Evolutionary conservation across 2,888 invertebrate species (phyloP).

Genomic region (Folsomia manolachei): DNA sequence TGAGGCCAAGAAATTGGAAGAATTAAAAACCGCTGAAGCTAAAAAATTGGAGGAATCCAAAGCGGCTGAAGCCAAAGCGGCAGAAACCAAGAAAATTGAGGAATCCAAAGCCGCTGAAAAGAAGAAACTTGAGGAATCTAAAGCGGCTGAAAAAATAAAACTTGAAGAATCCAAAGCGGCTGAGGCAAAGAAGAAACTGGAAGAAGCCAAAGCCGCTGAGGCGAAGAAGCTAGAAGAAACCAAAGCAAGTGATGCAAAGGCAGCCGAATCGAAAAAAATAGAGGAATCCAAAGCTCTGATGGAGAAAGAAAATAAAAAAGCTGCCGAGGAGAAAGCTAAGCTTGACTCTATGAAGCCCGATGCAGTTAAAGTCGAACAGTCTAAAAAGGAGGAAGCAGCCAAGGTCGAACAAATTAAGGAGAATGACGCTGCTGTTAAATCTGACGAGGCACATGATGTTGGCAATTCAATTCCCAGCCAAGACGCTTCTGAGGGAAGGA

Average conservation of each 20-base stretch:
- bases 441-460: not conserved
- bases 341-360: conserved; percentile 23
- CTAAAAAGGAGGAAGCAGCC: no score
- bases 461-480: not conserved
- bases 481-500: not conserved
- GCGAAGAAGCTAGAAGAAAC: not conserved
- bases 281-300: conserved; percentile 20
- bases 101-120: conserved; percentile 12
- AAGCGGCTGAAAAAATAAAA: conserved; percentile 9
- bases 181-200: conserved; percentile 2
- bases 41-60: conserved; percentile 46
- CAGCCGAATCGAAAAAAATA: conserved; percentile 32
- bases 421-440: conserved; percentile 20
- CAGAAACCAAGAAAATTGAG: conserved; percentile 5
- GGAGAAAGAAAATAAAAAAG: conserved; percentile 33
- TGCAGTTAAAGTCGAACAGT: no score
- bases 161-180: conserved; percentile 25
- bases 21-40: conserved; percentile 51
- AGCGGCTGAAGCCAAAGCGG: conserved; percentile 17
- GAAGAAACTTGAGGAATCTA: conserved; percentile 1
- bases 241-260: not conserved
- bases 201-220: conserved; percentile 4
- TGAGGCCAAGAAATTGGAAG: conserved; percentile 39
- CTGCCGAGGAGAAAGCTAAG: conserved; percentile 34
- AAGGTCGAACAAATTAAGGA: conserved; percentile 38